These are phyloP conservation scores for Epiblema foenella DNA, from an alignment of 2,888 invertebrate genomes.

Conservation along the genomic window DNA sequence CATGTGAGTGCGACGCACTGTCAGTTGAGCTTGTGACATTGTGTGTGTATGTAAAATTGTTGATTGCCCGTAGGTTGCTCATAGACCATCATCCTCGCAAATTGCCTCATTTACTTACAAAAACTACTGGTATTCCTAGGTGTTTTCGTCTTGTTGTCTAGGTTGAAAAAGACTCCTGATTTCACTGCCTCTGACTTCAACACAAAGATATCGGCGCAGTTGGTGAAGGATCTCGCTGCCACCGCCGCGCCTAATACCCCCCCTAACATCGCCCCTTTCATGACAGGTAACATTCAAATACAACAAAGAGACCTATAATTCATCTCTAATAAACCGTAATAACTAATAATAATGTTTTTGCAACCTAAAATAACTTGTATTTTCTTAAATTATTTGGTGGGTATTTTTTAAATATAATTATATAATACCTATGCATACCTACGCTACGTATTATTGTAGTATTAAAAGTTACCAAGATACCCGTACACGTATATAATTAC, in stretches of 20 bases:
- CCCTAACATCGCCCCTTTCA: constrained; percentile 53
- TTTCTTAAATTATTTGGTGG: no score
- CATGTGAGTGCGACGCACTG: not conserved
- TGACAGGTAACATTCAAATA: constrained; percentile 61
- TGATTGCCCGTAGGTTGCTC: not conserved
- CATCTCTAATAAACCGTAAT: no score
- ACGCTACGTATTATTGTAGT: not conserved
- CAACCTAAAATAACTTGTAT: no score
- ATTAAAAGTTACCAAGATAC: not conserved
- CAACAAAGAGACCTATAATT: no score
- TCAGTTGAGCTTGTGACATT: no score
- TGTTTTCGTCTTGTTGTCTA: constrained; percentile 46
- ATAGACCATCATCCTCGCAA: constrained; percentile 1
- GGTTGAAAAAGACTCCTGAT: constrained; percentile 62
- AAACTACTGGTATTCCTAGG: not conserved
- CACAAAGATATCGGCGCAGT: constrained; percentile 53
- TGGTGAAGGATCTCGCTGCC: constrained; percentile 57
- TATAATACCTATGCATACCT: no score
- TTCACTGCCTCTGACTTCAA: constrained; percentile 63
- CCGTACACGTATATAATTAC: not conserved
- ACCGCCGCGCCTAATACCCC: constrained; percentile 60
- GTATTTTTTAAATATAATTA: no score
- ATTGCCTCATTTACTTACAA: not conserved
- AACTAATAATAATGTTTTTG: no score
- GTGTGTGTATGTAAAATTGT: no score